Conservation (phyloP, 2,888 invertebrate species). For the Cephus pygmeus region DNA sequence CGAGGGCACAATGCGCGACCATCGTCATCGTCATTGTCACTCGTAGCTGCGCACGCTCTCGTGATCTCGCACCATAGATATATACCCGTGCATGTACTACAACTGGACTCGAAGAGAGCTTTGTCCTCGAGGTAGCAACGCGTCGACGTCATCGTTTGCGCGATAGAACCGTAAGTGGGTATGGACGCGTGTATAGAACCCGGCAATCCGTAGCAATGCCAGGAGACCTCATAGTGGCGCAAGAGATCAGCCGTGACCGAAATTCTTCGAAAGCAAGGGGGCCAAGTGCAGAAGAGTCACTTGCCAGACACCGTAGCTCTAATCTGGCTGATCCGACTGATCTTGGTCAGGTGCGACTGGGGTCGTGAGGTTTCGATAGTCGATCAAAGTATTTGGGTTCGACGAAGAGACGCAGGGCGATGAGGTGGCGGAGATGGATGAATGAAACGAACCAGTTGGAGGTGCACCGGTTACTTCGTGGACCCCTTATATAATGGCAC, state of each 20-base stretch:
- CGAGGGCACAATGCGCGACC: slow-evolving; percentile 55
- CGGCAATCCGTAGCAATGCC: not conserved
- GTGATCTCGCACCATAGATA: slow-evolving; percentile 4
- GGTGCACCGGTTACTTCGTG: not conserved
- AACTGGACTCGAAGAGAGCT: not conserved
- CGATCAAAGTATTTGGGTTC: not conserved
- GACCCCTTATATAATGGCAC: slow-evolving; percentile 5
- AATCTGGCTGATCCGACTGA: not conserved
- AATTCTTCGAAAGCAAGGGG: slow-evolving; percentile 57
- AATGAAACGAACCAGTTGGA: not conserved
- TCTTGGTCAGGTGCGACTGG: not conserved
- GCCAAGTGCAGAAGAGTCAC: slow-evolving; percentile 55
- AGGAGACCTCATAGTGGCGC: slow-evolving; percentile 41
- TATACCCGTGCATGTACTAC: not conserved
- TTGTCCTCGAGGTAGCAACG: not conserved
- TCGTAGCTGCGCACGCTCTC: slow-evolving; percentile 10
- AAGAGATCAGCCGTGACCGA: slow-evolving; percentile 60
- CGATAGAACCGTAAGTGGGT: not conserved
- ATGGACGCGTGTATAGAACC: not conserved
- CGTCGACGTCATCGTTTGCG: not conserved
- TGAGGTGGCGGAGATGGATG: not conserved
- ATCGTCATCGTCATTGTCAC: not conserved
- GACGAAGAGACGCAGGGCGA: not conserved
- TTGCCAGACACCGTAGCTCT: not conserved
- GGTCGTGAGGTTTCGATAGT: not conserved